These are phyloP conservation scores for Saccopteryx leptura DNA, from an alignment of 2,113 vertebrate species.

Conservation along the genomic window DNA sequence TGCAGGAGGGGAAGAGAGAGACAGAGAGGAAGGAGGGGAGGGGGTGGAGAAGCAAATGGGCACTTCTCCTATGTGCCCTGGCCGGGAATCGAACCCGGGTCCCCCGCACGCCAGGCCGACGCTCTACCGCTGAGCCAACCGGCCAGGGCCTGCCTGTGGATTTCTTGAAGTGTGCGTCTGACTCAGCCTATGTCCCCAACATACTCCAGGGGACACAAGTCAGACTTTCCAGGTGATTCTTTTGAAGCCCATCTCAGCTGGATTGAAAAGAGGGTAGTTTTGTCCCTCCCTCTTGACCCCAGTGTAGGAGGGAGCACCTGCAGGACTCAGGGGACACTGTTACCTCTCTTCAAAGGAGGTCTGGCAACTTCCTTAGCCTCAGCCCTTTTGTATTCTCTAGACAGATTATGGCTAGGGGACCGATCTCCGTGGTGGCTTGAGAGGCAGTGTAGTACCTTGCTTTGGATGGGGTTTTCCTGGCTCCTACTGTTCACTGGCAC, in stretches of 20 bases:
- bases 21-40: too few species aligned
- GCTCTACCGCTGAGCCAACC: too few species aligned
- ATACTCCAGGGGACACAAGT: not conserved
- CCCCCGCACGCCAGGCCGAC: too few species aligned
- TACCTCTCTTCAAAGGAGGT: not conserved
- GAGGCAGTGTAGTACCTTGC: not conserved
- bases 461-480: not conserved
- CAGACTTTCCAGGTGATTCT: not conserved
- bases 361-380: not conserved
- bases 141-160: not conserved
- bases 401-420: not conserved
- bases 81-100: too few species aligned
- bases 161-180: not conserved
- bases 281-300: not conserved
- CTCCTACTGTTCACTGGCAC: not conserved
- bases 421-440: not conserved
- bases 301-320: fast-evolving
- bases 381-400: too few species aligned
- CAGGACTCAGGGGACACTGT: not conserved
- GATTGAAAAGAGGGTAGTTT: not conserved
- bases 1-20: too few species aligned
- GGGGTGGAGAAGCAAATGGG: too few species aligned
- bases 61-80: too few species aligned
- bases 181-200: not conserved
- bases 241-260: not conserved